These are phyloP conservation scores for Pristionchus exspectatus DNA, from an alignment of 2,888 invertebrate species.

Conservation along the genomic window DNA sequence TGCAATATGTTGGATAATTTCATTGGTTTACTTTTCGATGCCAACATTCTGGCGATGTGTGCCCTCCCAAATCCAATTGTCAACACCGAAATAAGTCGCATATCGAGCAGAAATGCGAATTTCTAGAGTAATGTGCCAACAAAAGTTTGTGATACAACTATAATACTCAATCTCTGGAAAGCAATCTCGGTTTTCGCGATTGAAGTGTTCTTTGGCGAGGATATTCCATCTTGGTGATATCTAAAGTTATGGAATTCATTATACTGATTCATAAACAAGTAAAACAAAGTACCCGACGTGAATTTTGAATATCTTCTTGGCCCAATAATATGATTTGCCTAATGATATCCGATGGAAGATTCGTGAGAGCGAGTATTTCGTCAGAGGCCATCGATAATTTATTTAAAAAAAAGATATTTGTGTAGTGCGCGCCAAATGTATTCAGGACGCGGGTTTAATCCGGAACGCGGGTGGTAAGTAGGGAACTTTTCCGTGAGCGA, in stretches of 20 bases:
- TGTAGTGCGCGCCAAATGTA: too few species aligned
- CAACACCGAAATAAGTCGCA: background rate
- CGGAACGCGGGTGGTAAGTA: too few species aligned
- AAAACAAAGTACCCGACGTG: too few species aligned
- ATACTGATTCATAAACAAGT: too few species aligned
- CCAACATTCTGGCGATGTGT: too few species aligned
- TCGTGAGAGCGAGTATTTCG: background rate
- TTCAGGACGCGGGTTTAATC: too few species aligned
- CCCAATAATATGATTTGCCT: background rate
- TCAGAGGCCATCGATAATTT: background rate
- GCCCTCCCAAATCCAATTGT: too few species aligned
- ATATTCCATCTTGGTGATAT: background rate
- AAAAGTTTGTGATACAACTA: background rate
- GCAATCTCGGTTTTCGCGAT: background rate
- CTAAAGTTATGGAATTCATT: background rate
- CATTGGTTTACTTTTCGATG: too few species aligned
- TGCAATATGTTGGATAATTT: too few species aligned
- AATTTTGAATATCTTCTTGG: background rate
- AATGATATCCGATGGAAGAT: background rate
- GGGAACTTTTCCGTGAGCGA: too few species aligned
- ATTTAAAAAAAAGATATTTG: too few species aligned
- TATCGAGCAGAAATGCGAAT: background rate
- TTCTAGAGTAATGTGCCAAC: background rate
- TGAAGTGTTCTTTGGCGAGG: background rate
- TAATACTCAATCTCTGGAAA: background rate